Evolutionary conservation across 2,797 vertebrate genomes (phyloP).

Genomic region (Alauda arvensis): DNA sequence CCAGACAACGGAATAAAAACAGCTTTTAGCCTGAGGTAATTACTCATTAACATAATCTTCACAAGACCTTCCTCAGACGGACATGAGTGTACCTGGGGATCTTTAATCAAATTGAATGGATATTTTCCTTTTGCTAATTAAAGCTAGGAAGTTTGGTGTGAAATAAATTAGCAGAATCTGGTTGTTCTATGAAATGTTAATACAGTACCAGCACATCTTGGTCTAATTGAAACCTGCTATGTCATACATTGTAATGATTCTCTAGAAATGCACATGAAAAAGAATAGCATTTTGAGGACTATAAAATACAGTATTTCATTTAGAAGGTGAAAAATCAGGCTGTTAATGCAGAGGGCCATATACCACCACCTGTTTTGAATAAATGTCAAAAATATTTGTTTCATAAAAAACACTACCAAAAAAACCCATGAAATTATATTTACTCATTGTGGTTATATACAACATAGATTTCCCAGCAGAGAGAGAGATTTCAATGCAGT

Average conservation of each 20-base stretch:
- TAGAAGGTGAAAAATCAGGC: neutral
- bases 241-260: neutral
- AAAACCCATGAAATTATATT: neutral
- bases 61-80: conserved; percentile 52
- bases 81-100: conserved; percentile 53
- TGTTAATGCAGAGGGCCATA: neutral
- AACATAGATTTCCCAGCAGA: neutral
- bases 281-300: neutral
- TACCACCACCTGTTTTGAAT: neutral
- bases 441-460: neutral
- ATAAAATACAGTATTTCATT: neutral
- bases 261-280: neutral
- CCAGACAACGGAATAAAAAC: conserved; percentile 28
- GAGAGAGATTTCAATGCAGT: neutral
- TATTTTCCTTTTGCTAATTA: conserved; percentile 63
- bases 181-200: conserved; percentile 45
- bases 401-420: neutral
- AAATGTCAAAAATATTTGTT: neutral
- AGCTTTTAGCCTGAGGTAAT: conserved; percentile 57
- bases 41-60: conserved; percentile 54
- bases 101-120: conserved; percentile 52
- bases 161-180: conserved; percentile 61
- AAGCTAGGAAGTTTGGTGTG: conserved; percentile 47
- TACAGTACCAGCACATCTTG: conserved; percentile 6
- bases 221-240: neutral